Evolutionary conservation across 2,888 invertebrate genomes (phyloP).

Genomic region (Eupithecia abbreviata): DNA sequence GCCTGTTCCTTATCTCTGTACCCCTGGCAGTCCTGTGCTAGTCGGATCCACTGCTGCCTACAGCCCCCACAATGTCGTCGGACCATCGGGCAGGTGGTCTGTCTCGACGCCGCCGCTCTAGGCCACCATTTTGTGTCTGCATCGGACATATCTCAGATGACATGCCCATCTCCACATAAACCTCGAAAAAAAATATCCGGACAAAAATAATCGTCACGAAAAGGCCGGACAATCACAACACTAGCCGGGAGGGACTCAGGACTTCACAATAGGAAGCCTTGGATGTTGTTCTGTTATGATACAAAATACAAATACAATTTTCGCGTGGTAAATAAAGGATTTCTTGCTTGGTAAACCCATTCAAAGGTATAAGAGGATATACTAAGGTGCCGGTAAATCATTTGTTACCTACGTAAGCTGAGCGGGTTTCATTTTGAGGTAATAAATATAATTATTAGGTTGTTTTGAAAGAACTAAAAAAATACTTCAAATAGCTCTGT

Average conservation of each 20-base stretch:
- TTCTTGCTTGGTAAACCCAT: constrained; percentile 12
- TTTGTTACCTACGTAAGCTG: not conserved
- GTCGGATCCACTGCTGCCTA: too few species aligned
- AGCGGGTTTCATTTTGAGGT: not conserved
- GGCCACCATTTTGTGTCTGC: too few species aligned
- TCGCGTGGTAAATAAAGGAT: constrained; percentile 5
- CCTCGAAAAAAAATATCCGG: not conserved
- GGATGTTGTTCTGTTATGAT: constrained; percentile 25
- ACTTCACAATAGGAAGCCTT: constrained; percentile 31
- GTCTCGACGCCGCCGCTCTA: too few species aligned
- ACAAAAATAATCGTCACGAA: not conserved
- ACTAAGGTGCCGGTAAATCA: not conserved
- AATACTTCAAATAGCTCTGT: too few species aligned
- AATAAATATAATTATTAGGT: not conserved
- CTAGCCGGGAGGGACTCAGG: constrained; percentile 8
- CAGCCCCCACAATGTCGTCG: too few species aligned
- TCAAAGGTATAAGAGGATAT: constrained; percentile 1
- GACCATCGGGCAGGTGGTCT: too few species aligned
- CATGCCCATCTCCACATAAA: too few species aligned
- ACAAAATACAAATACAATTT: constrained; percentile 32
- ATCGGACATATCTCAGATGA: too few species aligned
- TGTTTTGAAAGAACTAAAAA: too few species aligned
- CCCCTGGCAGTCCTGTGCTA: too few species aligned
- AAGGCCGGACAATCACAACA: constrained; percentile 13
- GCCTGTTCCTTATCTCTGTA: too few species aligned